These are phyloP conservation scores for Erpornis zantholeuca DNA, from an alignment of 2,113 vertebrate species.

Conservation along the genomic window DNA sequence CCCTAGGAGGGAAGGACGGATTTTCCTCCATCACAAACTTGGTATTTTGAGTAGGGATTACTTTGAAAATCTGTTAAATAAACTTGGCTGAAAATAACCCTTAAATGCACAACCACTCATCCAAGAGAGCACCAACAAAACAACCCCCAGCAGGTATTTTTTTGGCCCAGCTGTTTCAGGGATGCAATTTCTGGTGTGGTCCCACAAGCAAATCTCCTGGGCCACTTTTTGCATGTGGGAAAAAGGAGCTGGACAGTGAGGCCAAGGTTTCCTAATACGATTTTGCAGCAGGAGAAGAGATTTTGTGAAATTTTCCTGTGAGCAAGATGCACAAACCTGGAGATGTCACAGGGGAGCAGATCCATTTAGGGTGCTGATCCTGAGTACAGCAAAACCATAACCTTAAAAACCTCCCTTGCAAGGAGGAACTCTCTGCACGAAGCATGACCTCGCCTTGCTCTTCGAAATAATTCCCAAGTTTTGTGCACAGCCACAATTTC, in stretches of 20 bases:
- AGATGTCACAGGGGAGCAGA: not conserved
- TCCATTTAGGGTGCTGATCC: not conserved
- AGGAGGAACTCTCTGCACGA: not conserved
- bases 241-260: not conserved
- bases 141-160: not conserved
- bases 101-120: not conserved
- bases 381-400: not conserved
- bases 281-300: not conserved
- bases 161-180: not conserved
- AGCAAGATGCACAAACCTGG: not conserved
- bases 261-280: not conserved
- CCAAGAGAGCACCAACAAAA: not conserved
- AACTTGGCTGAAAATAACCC: not conserved
- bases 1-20: not conserved
- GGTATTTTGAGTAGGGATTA: not conserved
- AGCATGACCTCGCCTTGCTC: not conserved
- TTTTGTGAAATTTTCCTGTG: not conserved
- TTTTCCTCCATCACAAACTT: not conserved
- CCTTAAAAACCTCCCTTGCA: not conserved
- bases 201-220: not conserved
- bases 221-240: not conserved
- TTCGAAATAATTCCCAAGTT: not conserved
- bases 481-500: not conserved
- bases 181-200: not conserved
- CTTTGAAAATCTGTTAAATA: not conserved